Conservation (phyloP, 2,888 invertebrate genomes). For the Ptychoptera contaminata region DNA sequence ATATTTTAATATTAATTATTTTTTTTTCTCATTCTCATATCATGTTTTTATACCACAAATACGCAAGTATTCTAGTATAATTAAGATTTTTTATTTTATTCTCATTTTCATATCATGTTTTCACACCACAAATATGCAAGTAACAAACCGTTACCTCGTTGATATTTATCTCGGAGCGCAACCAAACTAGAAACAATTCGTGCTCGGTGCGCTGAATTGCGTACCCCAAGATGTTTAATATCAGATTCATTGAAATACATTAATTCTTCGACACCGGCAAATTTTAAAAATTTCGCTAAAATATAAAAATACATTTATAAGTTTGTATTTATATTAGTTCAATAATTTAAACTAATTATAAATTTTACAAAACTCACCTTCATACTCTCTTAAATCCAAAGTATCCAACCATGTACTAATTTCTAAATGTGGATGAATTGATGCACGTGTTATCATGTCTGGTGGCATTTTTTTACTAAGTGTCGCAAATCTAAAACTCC, state of each 20-base stretch:
- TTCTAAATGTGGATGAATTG: constrained; percentile 33
- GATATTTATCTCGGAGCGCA: constrained; percentile 43
- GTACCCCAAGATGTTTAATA: constrained; percentile 42
- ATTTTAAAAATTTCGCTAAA: constrained; percentile 17
- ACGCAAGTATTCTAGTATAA: too few relatives aligned
- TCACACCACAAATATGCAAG: too few relatives aligned
- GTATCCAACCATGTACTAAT: constrained; percentile 42
- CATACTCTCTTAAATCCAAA: constrained; percentile 17
- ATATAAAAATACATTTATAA: too few relatives aligned
- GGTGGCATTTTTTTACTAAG: constrained; percentile 20
- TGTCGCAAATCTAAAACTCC: constrained; percentile 33
- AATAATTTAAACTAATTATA: not conserved
- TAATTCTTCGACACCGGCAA: constrained; percentile 41
- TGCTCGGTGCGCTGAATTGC: constrained; percentile 44
- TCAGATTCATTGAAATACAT: constrained; percentile 39
- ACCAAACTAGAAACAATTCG: constrained; percentile 46
- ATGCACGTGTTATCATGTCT: constrained; percentile 9
- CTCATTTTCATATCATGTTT: too few relatives aligned
- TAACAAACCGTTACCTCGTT: constrained; percentile 27
- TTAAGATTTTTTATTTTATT: too few relatives aligned
- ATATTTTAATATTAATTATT: too few relatives aligned
- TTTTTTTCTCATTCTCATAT: too few relatives aligned
- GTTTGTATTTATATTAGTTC: not conserved
- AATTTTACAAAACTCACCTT: not conserved
- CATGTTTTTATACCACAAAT: too few relatives aligned